phyloP scores from a whole-genome alignment of 2,797 vertebrate species.

The Eulemur rubriventer region DNA sequence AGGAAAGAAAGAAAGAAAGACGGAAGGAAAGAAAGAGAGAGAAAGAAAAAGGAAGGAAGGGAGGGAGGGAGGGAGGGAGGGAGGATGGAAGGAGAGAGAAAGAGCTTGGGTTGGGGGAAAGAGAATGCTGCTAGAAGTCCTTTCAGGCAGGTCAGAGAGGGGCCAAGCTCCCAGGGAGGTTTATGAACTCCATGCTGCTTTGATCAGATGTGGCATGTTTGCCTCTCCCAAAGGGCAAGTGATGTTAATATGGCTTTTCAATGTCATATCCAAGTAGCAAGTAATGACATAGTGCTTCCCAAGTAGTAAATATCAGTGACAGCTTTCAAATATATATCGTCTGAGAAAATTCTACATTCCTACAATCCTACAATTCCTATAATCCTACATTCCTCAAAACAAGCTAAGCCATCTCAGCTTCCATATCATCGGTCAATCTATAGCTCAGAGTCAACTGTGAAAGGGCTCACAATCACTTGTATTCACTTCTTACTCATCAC shows the following conservation, averaged over 20 bases:
- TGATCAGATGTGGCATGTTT: not conserved
- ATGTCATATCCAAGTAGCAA: not conserved
- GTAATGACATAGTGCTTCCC: not conserved
- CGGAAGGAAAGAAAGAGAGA: too few species aligned
- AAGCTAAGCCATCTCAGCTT: not conserved
- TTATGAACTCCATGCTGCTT: not conserved
- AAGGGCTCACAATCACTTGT: not conserved
- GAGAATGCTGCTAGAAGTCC: not conserved
- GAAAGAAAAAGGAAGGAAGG: too few species aligned
- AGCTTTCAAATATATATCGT: not conserved
- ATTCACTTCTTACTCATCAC: not conserved
- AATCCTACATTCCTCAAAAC: not conserved
- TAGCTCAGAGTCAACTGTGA: not conserved
- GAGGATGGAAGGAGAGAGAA: too few species aligned
- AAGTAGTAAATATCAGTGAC: not conserved
- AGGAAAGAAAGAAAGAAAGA: too few species aligned
- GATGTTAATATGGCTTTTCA: not conserved
- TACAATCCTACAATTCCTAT: too few species aligned
- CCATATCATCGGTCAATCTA: not conserved
- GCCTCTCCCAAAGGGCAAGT: not conserved
- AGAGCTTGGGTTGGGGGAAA: not conserved
- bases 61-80: accelerated
- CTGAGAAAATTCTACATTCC: slow-evolving; percentile 23
- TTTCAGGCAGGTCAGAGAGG: not conserved
- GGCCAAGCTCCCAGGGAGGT: not conserved